Evolutionary conservation across 2,113 vertebrate species (phyloP).

Genomic region (Panurus biarmicus): DNA sequence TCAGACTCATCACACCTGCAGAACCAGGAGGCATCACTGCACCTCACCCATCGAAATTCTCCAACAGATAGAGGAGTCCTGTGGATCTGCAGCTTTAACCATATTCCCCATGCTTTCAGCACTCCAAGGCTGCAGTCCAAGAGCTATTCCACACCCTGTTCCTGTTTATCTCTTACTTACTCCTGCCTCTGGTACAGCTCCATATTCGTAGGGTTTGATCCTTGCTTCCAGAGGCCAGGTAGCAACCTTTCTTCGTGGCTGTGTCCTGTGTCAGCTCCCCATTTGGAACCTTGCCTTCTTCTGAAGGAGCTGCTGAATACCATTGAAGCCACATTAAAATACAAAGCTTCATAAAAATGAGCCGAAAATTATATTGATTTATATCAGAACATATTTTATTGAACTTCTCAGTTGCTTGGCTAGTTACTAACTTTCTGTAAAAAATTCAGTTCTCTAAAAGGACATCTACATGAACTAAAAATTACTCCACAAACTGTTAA

Average conservation of each 20-base stretch:
- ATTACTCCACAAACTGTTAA: not conserved
- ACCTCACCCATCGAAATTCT: not conserved
- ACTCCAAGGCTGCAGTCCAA: not conserved
- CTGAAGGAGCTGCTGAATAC: conserved; percentile 5
- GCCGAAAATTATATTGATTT: not conserved
- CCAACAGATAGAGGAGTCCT: not conserved
- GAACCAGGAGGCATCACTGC: not conserved
- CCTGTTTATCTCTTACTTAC: conserved; percentile 53
- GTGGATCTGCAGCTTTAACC: not conserved
- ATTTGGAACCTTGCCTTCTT: conserved; percentile 55
- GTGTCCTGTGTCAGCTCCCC: conserved; percentile 53
- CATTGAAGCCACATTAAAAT: not conserved
- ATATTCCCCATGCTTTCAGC: not conserved
- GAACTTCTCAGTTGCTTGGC: not conserved
- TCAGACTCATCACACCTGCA: conserved; percentile 82
- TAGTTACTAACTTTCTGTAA: not conserved
- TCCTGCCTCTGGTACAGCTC: conserved; percentile 84
- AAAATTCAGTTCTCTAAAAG: not conserved
- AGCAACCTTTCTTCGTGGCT: conserved; percentile 66
- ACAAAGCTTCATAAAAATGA: not conserved
- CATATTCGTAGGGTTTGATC: conserved; percentile 93
- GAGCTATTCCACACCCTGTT: not conserved
- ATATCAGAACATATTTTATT: not conserved
- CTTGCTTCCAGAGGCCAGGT: conserved; percentile 91
- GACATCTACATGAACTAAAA: not conserved